Evolutionary conservation across 2,888 invertebrate species (phyloP).

Genomic region (Troides helena): DNA sequence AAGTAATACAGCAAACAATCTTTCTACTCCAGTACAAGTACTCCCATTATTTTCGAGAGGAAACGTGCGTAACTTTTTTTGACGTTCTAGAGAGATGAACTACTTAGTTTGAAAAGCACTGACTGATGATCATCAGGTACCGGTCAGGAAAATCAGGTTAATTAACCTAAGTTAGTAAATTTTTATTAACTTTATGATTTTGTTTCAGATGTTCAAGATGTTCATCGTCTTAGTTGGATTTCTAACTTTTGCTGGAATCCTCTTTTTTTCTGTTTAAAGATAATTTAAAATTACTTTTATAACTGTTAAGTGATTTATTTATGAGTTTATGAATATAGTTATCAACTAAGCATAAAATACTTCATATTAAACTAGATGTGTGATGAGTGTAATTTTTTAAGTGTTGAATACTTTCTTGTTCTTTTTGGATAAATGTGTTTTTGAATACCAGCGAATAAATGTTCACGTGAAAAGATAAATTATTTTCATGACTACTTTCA

Average conservation of each 20-base stretch:
- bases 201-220: slow-evolving; percentile 27
- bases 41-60: too few relatives aligned
- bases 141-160: too few relatives aligned
- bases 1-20: too few relatives aligned
- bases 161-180: too few relatives aligned
- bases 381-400: neutral
- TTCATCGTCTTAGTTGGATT: slow-evolving; percentile 16
- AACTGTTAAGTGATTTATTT: neutral
- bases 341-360: too few relatives aligned
- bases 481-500: neutral
- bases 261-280: slow-evolving; percentile 17
- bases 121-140: too few relatives aligned
- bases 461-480: neutral
- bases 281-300: neutral
- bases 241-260: slow-evolving; percentile 19
- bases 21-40: too few relatives aligned
- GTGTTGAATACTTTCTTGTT: neutral
- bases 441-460: neutral
- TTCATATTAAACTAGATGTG: too few relatives aligned
- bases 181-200: neutral
- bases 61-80: too few relatives aligned
- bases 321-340: too few relatives aligned
- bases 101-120: too few relatives aligned
- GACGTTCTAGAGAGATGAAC: too few relatives aligned
- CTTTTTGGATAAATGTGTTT: neutral